A percentile compares a stretch with the other conserved stretches of the same genome.
Evolutionary conservation across 2,797 vertebrate species (phyloP).

Genomic region (Phoxinus dragarum): DNA sequence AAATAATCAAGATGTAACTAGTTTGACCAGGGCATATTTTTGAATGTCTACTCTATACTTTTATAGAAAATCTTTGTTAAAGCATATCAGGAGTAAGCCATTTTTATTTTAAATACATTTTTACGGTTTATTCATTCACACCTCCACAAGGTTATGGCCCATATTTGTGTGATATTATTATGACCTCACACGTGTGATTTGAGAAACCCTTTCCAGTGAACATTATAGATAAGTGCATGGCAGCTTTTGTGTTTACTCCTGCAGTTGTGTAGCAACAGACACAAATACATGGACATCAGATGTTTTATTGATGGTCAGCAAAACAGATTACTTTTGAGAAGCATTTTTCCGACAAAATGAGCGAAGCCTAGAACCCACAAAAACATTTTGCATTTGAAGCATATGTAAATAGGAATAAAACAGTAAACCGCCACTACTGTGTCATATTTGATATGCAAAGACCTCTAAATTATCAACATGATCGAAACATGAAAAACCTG

Average conservation of each 20-base stretch:
- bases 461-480: not conserved
- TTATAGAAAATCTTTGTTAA: not conserved
- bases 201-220: not conserved
- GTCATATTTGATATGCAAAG: not conserved
- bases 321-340: not conserved
- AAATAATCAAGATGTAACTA: slow-evolving; percentile 1
- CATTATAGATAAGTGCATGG: not conserved
- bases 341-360: not conserved
- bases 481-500: not conserved
- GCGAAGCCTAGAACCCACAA: not conserved
- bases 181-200: not conserved
- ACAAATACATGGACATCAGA: not conserved
- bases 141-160: not conserved
- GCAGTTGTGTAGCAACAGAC: not conserved
- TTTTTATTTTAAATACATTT: not conserved
- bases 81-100: not conserved
- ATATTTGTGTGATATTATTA: not conserved
- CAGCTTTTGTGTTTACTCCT: not conserved
- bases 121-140: not conserved
- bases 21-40: not conserved
- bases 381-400: not conserved
- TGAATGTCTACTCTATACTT: not conserved
- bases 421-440: not conserved
- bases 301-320: not conserved
- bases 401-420: not conserved